These are phyloP conservation scores for Seriola dumerili DNA, from an alignment of 2,113 vertebrate species.

Conservation along the genomic window DNA sequence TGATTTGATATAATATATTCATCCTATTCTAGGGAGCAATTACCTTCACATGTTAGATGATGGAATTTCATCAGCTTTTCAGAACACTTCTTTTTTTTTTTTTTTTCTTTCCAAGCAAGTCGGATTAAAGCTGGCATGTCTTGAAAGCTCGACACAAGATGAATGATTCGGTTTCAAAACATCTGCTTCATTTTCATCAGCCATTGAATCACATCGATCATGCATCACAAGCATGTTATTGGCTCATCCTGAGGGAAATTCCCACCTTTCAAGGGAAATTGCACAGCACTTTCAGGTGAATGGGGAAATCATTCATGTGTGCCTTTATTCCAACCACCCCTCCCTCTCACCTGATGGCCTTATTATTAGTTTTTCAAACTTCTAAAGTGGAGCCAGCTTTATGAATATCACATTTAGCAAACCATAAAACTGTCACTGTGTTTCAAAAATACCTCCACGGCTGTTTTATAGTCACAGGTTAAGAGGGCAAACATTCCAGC, in stretches of 20 bases:
- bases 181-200: constrained; percentile 83
- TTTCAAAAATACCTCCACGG: background rate
- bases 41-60: constrained; percentile 51
- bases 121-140: constrained; percentile 57
- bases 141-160: constrained; percentile 64
- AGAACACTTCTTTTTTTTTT: constrained; percentile 12
- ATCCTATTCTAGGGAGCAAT: constrained; percentile 51
- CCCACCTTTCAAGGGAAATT: constrained; percentile 67
- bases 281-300: constrained; percentile 70
- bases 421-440: background rate
- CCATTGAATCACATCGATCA: constrained; percentile 76
- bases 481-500: constrained; percentile 2
- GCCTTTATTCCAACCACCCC: constrained; percentile 23
- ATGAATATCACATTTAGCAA: background rate
- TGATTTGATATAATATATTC: constrained; percentile 50
- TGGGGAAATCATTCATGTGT: constrained; percentile 64
- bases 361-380: constrained; percentile 52
- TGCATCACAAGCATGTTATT: constrained; percentile 64
- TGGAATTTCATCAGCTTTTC: constrained; percentile 55
- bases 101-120: constrained; percentile 1
- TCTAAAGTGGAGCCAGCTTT: constrained; percentile 14
- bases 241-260: constrained; percentile 78
- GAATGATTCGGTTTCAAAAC: constrained; percentile 75
- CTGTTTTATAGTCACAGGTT: background rate
- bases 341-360: constrained; percentile 14